Base-by-base conservation (phyloP, 1,140 invertebrate genomes). In the Paraescarpia echinospica region DNA sequence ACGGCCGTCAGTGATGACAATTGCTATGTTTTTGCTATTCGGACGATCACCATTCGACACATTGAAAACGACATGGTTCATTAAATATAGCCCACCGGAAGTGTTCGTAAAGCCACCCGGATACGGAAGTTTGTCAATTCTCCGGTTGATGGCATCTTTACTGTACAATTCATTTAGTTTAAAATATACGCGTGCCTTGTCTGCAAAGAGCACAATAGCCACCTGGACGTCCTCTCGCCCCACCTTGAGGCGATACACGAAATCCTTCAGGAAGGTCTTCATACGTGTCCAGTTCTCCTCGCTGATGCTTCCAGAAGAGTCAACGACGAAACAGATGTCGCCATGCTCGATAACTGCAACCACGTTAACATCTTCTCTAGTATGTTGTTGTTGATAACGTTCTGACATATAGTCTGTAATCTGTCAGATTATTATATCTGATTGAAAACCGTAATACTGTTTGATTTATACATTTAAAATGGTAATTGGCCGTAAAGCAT, bases 1-100 rank as follows among this genome's bases (percentile, higher is more conserved):
- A 22, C 51, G 27, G 5, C 94, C 94, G 41, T 95, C 94, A 0
- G 94, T 95, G 34, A 94, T 92, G 0, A 95, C 92, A 31, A 95
- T 92, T 35, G 92, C 93, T 22, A 94, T 59, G 51, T 93, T 94
- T 22, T 90, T 88, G 6, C 92, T 93, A n/a, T 90, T 92, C 18
- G 90, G 33, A 5, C 94, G 90, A 35, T 91, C 93, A 31, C 92
- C 92, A 34, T 93, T 91, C n/a, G 14, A 12, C 18, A 41, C 18
- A 12, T 41, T 18, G 35, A 91, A 93, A 22, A 91, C 12, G 6
- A 33, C 18, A 1, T 91, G n/a, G 6, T 34, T 91, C 34, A 93
- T 35, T 48, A 88, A 8, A 33, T 34, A 48, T 6, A 93, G 18
- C 18, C 35, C 92, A 33, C 92, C 90, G 6, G 90, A 34, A 1